These are phyloP conservation scores for Hucho hucho DNA, from an alignment of 2,113 vertebrate genomes.

Conservation along the genomic window DNA sequence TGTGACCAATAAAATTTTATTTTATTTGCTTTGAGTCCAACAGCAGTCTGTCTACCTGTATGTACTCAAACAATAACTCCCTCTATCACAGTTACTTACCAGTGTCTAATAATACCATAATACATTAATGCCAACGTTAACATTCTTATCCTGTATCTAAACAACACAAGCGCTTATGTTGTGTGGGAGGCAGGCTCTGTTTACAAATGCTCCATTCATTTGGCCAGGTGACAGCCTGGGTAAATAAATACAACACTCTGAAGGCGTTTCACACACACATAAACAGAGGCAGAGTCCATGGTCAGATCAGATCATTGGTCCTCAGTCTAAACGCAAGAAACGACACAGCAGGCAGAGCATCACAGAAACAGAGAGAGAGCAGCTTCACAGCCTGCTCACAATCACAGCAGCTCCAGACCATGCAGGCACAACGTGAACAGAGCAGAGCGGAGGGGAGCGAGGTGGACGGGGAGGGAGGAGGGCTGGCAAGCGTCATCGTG, in stretches of 20 bases:
- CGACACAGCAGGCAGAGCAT: background rate
- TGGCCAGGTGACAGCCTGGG: background rate
- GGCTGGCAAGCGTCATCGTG: constrained; percentile 55
- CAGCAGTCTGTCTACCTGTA: background rate
- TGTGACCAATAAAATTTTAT: too few relatives aligned
- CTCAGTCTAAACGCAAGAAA: background rate
- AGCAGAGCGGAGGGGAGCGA: constrained; percentile 15
- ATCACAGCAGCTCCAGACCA: constrained; percentile 23
- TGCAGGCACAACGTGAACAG: constrained; percentile 39
- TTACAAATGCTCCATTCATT: constrained; percentile 4
- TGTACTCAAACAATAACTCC: background rate
- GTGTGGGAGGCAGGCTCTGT: constrained; percentile 11
- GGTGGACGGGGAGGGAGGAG: constrained; percentile 35
- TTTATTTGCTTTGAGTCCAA: background rate
- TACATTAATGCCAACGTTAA: constrained; percentile 8
- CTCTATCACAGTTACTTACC: background rate
- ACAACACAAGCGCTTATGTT: constrained; percentile 6
- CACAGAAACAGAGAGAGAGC: constrained; percentile 14
- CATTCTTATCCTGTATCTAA: constrained; percentile 8
- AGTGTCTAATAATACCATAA: background rate
- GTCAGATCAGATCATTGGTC: background rate
- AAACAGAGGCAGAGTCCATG: background rate
- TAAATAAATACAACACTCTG: background rate
- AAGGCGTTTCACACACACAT: background rate
- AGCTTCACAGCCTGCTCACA: constrained; percentile 11